These are phyloP conservation scores for Irena cyanogastra DNA, from an alignment of 2,113 vertebrate genomes.

Conservation along the genomic window DNA sequence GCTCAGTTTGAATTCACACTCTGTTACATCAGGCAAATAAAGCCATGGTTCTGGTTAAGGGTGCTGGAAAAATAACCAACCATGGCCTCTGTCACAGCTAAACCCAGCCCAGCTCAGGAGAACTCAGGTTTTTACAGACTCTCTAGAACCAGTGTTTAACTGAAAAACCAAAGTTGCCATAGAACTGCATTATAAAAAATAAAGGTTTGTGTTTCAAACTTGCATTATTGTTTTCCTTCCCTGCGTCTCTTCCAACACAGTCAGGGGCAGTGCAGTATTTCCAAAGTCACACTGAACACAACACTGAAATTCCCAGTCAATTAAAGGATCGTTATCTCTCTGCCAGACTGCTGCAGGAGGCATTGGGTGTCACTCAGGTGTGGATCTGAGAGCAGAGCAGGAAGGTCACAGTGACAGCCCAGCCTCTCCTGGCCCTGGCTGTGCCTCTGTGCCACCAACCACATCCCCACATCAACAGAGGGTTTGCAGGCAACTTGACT, in stretches of 20 bases:
- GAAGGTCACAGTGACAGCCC: neutral
- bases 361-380: accelerated
- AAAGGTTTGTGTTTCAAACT: neutral
- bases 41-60: neutral
- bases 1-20: neutral
- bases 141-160: accelerated
- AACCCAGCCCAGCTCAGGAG: accelerated
- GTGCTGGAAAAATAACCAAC: neutral
- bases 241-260: neutral
- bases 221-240: neutral
- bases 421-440: accelerated
- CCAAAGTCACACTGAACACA: neutral
- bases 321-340: neutral
- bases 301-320: neutral
- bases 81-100: neutral
- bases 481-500: neutral
- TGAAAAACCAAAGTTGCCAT: neutral
- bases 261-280: neutral
- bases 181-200: neutral
- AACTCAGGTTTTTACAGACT: neutral
- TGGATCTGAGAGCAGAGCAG: neutral
- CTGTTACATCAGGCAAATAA: neutral
- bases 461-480: neutral
- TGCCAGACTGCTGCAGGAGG: neutral
- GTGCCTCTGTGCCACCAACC: neutral